Percentiles rank a stretch among this genome's conserved stretches.
These are phyloP conservation scores for Metridium senile DNA, from an alignment of 92 coral and sea anemone species.

Conservation along the genomic window DNA sequence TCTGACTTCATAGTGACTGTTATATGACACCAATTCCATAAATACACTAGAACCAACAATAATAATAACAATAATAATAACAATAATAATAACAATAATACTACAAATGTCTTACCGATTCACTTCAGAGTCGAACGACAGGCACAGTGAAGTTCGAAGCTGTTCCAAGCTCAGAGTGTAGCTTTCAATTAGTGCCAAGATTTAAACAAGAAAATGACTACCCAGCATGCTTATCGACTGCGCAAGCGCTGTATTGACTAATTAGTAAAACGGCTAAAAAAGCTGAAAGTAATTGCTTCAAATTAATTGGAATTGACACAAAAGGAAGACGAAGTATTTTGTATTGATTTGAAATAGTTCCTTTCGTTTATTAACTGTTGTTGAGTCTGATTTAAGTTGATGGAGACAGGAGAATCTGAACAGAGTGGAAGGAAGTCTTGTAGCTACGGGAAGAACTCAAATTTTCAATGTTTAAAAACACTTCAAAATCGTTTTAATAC, in stretches of 20 bases:
- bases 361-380: too few species aligned
- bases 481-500: not conserved
- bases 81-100: too few species aligned
- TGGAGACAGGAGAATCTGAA: too few species aligned
- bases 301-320: not conserved
- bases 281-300: not conserved
- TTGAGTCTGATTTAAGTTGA: too few species aligned
- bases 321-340: not conserved
- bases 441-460: not conserved
- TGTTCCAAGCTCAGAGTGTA: not conserved
- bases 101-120: not conserved
- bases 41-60: too few species aligned
- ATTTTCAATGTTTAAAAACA: too few species aligned
- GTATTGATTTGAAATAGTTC: not conserved
- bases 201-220: not conserved
- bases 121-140: too few species aligned
- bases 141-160: too few species aligned
- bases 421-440: not conserved
- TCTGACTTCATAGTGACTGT: too few species aligned
- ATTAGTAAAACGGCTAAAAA: not conserved
- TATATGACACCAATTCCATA: too few species aligned
- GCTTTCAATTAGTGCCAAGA: not conserved
- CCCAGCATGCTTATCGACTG: not conserved
- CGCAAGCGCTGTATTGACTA: not conserved
- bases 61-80: too few species aligned